Evolutionary conservation across 2,797 vertebrate genomes (phyloP), one percentile per base, ranked within the genome.

Genomic region (Coregonus ussuriensis): DNA sequence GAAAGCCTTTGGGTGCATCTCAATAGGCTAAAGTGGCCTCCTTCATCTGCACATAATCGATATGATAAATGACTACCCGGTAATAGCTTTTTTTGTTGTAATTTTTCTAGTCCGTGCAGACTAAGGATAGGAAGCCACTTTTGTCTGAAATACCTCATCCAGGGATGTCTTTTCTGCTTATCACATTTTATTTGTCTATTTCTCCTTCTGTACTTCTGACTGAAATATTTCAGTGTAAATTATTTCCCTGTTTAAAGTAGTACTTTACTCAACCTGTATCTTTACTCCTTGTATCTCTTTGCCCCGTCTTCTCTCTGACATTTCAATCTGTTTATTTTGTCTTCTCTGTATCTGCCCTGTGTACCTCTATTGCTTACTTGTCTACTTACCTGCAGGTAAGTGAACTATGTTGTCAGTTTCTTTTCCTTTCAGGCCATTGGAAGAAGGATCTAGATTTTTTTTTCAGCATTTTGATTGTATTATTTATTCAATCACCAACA

Each of bases 371-470:
- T 47, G 15, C 18, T 33, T 33, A 67, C 65, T 14, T 15, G 29
- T 16, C 14, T 25, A 70, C 67, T 35, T 9, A 7, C 4, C 33
- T 21, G 13, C 66, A 81, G 80, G 73, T 78, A 81, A 74, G 76
- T 67, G 18, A 67, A 21, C 13, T 29, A 25, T 9, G 21, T 21
- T 7, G 21, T 13, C 25, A 4, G 25, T 66, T 31, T 62, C 7
- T 25, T 7, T 63, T 7, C 4, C 59, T 63, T 33, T 67, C 65
- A 67, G 66, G 31, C 14, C 31, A 18, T 16, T 33, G 4, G 66
- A 68, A 2, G 65, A 66, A 31, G 29, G 25, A 59, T n/a, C 16
- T 29, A 3, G 0, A 53, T 4, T 31, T 25, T 29, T 71, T 31
- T 31, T 33, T 14, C 14, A 6, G 51, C 51, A 31, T 16, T 29